Evolutionary conservation across 1,140 invertebrate species (phyloP), one percentile per base, ranked within the genome.

Genomic region (Pantala flavescens): DNA sequence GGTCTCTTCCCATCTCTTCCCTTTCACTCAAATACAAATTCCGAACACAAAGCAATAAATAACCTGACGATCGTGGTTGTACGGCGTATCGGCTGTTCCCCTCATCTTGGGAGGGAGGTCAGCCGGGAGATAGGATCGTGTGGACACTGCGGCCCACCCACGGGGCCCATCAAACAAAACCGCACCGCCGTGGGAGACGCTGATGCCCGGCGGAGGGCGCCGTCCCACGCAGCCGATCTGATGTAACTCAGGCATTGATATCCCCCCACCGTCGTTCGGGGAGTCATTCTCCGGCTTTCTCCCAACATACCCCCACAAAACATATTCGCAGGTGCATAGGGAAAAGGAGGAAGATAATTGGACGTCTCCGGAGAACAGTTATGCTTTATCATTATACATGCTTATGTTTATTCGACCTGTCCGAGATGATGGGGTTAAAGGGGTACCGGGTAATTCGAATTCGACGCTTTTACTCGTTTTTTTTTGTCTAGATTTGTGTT

Each of bases 1-100:
- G 49, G 49, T 63, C 49, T 63, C 49, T 63, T 19, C 49, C 49
- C 49, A 19, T 16, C 49, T 19, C 49, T 5, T 21, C 49, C 49
- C 49, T 63, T 63, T 63, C 49, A 63, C 49, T 63, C 49, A 63
- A 63, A 63, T 63, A 63, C 49, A 63, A 63, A 63, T 63, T 63
- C 49, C 49, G 12, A 63, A 63, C 49, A 63, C 49, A 63, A 3
- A 63, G 49, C 49, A 63, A 63, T 63, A 63, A 63, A 63, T 63
- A 63, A 63, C 49, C 49, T 63, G 49, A 63, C 49, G n/a, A 63
- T 63, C 49, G 49, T 63, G 49, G 49, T 63, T 63, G 49, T 63
- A 63, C 49, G 16, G 49, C n/a, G 49, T 63, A 63, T 63, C 49
- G 49, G 49, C 49, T 63, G 3, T 19, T 63, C 49, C 49, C n/a